Conservation (phyloP, 2,113 vertebrate genomes). For the Siphamia tubifer region DNA sequence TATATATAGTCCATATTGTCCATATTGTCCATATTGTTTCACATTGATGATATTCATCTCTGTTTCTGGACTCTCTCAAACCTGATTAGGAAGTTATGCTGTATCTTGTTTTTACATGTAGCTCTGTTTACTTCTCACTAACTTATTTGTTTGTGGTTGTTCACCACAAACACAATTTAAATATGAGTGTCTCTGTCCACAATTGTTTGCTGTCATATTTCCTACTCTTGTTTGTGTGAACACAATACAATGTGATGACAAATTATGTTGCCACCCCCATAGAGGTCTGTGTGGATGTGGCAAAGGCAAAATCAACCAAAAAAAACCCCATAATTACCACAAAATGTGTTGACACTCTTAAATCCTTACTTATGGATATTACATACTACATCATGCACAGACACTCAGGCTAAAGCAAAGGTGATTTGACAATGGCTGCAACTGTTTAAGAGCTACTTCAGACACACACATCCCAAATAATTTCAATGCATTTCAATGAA, state of each 20-base stretch:
- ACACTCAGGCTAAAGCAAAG: background rate
- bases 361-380: slow-evolving; percentile 62
- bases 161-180: no score
- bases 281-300: background rate
- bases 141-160: slow-evolving; percentile 16
- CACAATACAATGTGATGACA: slow-evolving; percentile 27
- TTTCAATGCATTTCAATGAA: slow-evolving; percentile 72
- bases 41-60: slow-evolving; percentile 5
- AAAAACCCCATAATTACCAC: slow-evolving; percentile 55
- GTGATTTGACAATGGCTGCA: slow-evolving; percentile 25
- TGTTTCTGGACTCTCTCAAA: slow-evolving; percentile 4
- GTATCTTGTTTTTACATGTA: slow-evolving; percentile 1
- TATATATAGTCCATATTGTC: no score
- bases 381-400: slow-evolving; percentile 24
- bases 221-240: slow-evolving; percentile 39
- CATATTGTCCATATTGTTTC: background rate
- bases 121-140: slow-evolving; percentile 7
- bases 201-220: slow-evolving; percentile 54
- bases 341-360: slow-evolving; percentile 46
- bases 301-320: slow-evolving; percentile 16
- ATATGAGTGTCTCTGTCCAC: slow-evolving; percentile 46
- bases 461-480: slow-evolving; percentile 47
- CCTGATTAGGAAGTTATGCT: slow-evolving; percentile 25
- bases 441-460: slow-evolving; percentile 63
- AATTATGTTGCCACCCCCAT: slow-evolving; percentile 6